These are phyloP conservation scores for Psittacus erithacus DNA, from an alignment of 2,113 vertebrate genomes.

Conservation along the genomic window DNA sequence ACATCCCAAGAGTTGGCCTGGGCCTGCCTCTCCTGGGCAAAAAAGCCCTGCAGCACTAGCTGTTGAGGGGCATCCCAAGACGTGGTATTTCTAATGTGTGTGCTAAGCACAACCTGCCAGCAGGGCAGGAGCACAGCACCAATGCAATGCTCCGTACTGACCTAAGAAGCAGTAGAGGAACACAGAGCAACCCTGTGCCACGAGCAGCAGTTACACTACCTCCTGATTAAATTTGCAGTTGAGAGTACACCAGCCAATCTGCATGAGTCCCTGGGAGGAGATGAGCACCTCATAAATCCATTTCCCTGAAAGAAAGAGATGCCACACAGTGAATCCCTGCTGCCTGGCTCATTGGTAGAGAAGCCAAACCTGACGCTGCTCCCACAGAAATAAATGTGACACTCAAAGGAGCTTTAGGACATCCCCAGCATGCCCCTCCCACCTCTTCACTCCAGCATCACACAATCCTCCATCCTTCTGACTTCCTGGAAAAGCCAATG, in stretches of 20 bases:
- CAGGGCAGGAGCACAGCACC: background rate
- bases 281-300: constrained; percentile 98
- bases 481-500: background rate
- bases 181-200: background rate
- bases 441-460: background rate
- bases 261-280: constrained; percentile 98
- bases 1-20: background rate
- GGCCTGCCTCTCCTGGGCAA: background rate
- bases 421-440: background rate
- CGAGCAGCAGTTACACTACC: constrained; percentile 69
- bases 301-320: constrained; percentile 82
- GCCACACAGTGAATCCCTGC: background rate
- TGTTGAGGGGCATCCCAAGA: background rate
- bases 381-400: background rate
- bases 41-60: background rate
- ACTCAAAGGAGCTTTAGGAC: background rate
- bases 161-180: background rate
- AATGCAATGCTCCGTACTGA: background rate
- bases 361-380: background rate
- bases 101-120: background rate
- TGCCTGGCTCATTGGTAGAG: background rate
- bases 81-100: background rate
- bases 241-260: constrained; percentile 98
- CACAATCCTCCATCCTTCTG: background rate
- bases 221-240: constrained; percentile 98